phyloP scores from a whole-genome alignment of 37 sponge, comb jelly and placozoan species.

The Theonella swinhoei region DNA sequence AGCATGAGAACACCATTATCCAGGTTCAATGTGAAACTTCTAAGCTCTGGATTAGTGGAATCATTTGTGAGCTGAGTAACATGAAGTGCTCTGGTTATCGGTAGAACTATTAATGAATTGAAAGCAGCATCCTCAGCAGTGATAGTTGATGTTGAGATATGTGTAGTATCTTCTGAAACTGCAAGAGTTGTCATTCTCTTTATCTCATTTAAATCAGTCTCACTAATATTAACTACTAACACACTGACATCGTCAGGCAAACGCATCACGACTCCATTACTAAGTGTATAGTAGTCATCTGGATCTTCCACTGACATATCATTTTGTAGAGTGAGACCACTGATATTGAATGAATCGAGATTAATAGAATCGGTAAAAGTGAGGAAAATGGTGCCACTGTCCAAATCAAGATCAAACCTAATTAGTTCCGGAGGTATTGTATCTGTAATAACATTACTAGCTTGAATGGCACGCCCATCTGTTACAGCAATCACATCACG shows the following conservation, averaged over 20 bases:
- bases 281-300: conserved; percentile 50
- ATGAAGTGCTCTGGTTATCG: conserved; percentile 11
- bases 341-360: conserved; percentile 63
- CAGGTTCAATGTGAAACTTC: conserved; percentile 62
- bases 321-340: conserved; percentile 77
- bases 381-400: conserved; percentile 59
- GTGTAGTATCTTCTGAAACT: conserved; percentile 36
- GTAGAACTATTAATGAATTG: conserved; percentile 53
- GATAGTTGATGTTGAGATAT: conserved; percentile 41
- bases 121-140: conserved; percentile 72
- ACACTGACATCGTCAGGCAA: conserved; percentile 32
- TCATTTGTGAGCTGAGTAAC: conserved; percentile 33
- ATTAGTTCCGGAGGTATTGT: conserved; percentile 67
- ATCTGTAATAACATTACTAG: conserved; percentile 63
- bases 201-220: conserved; percentile 74
- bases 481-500: conserved; percentile 85
- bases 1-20: conserved; percentile 72
- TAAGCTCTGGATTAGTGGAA: conserved; percentile 55
- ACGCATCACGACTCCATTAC: conserved; percentile 52
- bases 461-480: conserved; percentile 75
- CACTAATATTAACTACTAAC: conserved; percentile 46
- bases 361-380: conserved; percentile 85
- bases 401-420: conserved; percentile 68
- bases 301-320: conserved; percentile 6
- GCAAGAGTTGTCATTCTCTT: conserved; percentile 70